These are phyloP conservation scores for Acanthaster planci DNA, from an alignment of 35 echinoderm and acorn worm genomes.

Conservation along the genomic window DNA sequence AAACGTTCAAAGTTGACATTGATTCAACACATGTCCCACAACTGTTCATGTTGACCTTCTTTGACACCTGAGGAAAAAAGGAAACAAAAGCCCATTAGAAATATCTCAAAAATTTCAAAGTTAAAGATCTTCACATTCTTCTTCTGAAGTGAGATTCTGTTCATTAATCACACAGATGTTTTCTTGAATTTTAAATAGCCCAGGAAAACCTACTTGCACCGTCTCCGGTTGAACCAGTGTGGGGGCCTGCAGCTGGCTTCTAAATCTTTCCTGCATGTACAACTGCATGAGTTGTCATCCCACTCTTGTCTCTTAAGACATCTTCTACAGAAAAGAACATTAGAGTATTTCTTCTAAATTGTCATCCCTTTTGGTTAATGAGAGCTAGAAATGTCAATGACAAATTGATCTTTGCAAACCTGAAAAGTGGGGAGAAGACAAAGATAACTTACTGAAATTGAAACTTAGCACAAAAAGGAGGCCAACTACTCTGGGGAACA, in stretches of 20 bases:
- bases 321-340: background rate
- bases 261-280: slow-evolving; percentile 25
- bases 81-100: background rate
- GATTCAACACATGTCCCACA: too few species aligned
- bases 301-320: slow-evolving; percentile 16
- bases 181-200: background rate
- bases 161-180: background rate
- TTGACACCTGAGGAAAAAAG: background rate
- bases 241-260: slow-evolving; percentile 4
- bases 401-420: too few species aligned
- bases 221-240: background rate
- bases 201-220: slow-evolving; percentile 29
- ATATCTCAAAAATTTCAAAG: background rate
- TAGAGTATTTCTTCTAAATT: too few species aligned
- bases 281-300: slow-evolving; percentile 17
- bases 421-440: too few species aligned
- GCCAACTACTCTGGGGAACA: too few species aligned
- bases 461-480: too few species aligned
- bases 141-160: background rate
- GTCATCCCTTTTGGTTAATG: too few species aligned
- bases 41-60: background rate
- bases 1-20: too few species aligned
- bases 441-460: too few species aligned
- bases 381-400: too few species aligned
- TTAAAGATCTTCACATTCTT: background rate